Conservation (phyloP, 2,113 vertebrate species). For the Oceanites oceanicus region DNA sequence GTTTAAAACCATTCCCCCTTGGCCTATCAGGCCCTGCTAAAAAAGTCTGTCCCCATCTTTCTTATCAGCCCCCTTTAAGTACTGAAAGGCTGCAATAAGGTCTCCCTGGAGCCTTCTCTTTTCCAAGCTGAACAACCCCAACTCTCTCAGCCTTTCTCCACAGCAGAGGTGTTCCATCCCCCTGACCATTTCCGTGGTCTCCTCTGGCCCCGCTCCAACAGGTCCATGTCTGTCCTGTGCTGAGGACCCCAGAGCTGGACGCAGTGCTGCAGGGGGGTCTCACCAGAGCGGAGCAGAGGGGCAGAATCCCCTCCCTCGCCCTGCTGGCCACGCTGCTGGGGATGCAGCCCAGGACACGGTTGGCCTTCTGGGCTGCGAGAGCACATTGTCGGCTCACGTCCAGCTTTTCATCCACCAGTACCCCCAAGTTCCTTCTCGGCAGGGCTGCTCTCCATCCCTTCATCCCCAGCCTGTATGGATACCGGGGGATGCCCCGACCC, state of each 20-base stretch:
- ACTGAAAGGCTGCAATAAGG: rapidly evolving
- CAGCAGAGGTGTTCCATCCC: neutral
- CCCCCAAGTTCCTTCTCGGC: neutral
- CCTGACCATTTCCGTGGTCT: rapidly evolving
- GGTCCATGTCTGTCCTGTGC: neutral
- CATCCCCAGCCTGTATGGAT: neutral
- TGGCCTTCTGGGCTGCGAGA: rapidly evolving
- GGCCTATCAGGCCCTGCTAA: neutral
- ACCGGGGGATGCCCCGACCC: rapidly evolving
- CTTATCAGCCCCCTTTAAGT: too few species aligned
- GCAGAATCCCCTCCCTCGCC: neutral
- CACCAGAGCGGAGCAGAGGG: neutral
- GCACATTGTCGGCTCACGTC: rapidly evolving
- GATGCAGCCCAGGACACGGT: neutral
- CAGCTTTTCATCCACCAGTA: neutral
- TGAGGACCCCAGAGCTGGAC: neutral
- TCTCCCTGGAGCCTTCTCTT: neutral
- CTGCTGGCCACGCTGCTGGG: neutral
- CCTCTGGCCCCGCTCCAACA: neutral
- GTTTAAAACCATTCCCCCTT: neutral
- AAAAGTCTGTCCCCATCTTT: neutral
- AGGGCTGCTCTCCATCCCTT: neutral
- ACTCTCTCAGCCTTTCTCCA: neutral
- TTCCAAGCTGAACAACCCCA: neutral
- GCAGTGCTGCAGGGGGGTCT: neutral